A percentile compares a stretch with the other conserved stretches of the same genome.
These are phyloP conservation scores for Centropus unirufus DNA, from an alignment of 2,113 vertebrate genomes.

Conservation along the genomic window DNA sequence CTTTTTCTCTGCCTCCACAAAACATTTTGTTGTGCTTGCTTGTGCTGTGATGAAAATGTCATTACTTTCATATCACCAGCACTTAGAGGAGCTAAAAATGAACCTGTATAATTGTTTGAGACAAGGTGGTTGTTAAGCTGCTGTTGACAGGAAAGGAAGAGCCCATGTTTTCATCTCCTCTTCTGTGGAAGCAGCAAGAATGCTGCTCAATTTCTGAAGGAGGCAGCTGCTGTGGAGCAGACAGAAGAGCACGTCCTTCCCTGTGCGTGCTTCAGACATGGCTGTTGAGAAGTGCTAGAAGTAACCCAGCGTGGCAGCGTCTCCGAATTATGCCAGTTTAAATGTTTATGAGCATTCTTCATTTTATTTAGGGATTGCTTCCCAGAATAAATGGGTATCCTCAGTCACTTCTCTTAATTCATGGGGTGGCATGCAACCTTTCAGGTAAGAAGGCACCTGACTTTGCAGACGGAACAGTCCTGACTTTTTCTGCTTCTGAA, in stretches of 20 bases:
- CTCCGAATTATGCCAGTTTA: not conserved
- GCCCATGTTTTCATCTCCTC: not conserved
- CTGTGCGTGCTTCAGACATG: rapidly evolving
- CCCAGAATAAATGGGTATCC: not conserved
- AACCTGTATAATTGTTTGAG: not conserved
- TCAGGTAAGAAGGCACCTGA: not conserved
- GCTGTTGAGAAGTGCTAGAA: not conserved
- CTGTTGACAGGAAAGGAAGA: not conserved
- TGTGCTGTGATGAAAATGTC: slow-evolving; percentile 36
- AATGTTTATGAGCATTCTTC: not conserved
- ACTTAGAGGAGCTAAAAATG: not conserved
- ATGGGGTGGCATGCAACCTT: not conserved
- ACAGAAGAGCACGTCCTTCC: not conserved
- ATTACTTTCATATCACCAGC: not conserved
- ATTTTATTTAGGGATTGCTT: not conserved
- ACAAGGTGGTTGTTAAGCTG: not conserved
- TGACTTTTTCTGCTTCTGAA: not conserved
- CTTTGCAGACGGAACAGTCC: not conserved
- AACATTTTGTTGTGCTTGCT: slow-evolving; percentile 19
- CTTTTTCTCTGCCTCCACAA: not conserved
- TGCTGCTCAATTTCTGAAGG: not conserved
- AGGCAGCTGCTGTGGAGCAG: not conserved
- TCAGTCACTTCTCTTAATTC: not conserved
- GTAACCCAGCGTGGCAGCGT: rapidly evolving
- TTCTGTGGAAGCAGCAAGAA: not conserved